Evolutionary conservation across 2,113 vertebrate species (phyloP).

Genomic region (Phodopus roborovskii): DNA sequence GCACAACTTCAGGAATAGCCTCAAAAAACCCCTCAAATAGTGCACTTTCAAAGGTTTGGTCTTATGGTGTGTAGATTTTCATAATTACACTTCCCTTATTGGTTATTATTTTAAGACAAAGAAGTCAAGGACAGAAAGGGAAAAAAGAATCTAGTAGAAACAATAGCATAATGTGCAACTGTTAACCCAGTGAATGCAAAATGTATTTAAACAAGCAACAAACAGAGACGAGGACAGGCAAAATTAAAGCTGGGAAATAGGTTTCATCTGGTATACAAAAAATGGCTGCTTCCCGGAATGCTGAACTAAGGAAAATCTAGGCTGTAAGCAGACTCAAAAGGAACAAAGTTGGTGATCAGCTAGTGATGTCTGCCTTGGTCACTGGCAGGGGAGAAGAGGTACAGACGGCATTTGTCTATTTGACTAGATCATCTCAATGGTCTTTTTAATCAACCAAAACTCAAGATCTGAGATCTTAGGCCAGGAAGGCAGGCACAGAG

Average conservation of each 20-base stretch:
- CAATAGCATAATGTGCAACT: background rate
- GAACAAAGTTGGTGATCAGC: background rate
- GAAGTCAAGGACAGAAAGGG: background rate
- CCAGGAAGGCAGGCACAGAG: background rate
- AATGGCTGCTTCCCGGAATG: constrained; percentile 25
- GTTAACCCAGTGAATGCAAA: constrained; percentile 8
- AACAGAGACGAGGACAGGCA: background rate
- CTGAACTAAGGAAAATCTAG: constrained; percentile 35
- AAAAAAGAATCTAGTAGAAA: background rate
- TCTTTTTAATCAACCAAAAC: background rate
- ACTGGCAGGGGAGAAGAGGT: background rate
- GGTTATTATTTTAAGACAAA: background rate
- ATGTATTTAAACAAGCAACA: background rate
- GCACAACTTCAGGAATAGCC: background rate
- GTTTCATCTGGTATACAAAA: background rate
- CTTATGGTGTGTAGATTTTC: constrained; percentile 17
- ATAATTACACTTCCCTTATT: constrained; percentile 5
- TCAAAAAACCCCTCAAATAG: background rate
- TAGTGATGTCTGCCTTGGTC: background rate
- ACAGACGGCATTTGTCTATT: background rate
- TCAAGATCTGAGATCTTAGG: background rate
- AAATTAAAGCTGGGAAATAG: constrained; percentile 30
- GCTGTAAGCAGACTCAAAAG: background rate
- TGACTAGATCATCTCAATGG: no score
- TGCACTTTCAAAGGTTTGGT: background rate